These are phyloP conservation scores for Podarcis muralis DNA, from an alignment of 2,113 vertebrate species.

Conservation along the genomic window DNA sequence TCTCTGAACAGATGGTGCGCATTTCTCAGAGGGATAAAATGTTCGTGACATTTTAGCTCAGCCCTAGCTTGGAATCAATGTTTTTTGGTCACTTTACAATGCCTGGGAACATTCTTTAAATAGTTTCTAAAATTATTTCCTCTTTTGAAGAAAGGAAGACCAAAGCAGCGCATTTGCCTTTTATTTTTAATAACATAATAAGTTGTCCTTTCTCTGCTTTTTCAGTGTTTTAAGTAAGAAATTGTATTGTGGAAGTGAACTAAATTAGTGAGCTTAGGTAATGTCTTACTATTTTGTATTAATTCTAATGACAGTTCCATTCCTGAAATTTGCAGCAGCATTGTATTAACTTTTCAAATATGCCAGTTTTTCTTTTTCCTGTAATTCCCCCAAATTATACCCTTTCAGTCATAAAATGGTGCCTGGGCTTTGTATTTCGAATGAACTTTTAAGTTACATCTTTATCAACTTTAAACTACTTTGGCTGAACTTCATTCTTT, in stretches of 20 bases:
- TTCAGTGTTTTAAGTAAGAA: slow-evolving; percentile 4
- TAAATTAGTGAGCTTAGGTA: slow-evolving; percentile 11
- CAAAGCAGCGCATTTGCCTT: slow-evolving; percentile 12
- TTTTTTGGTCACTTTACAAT: neutral
- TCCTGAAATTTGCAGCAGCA: slow-evolving; percentile 13
- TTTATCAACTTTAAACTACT: slow-evolving; percentile 20
- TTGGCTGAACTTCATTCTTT: neutral
- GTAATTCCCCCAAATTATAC: slow-evolving; percentile 34
- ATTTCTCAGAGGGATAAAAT: neutral
- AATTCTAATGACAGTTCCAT: slow-evolving; percentile 30
- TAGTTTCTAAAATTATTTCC: neutral
- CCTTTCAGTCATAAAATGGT: slow-evolving; percentile 20
- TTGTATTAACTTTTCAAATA: slow-evolving; percentile 29
- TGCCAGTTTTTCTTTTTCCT: slow-evolving; percentile 6
- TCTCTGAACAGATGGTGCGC: neutral
- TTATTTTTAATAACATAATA: slow-evolving; percentile 16
- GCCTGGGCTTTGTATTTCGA: slow-evolving; percentile 17
- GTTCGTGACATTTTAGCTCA: neutral
- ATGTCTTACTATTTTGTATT: slow-evolving; percentile 18
- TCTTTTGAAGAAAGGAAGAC: neutral
- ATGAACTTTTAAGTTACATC: neutral
- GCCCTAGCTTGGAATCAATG: neutral
- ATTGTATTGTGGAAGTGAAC: neutral
- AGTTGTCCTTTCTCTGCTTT: neutral
- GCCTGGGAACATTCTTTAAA: slow-evolving; percentile 2